Base-by-base conservation (phyloP, 2,888 invertebrate species). In the Torymus texanus region DNA sequence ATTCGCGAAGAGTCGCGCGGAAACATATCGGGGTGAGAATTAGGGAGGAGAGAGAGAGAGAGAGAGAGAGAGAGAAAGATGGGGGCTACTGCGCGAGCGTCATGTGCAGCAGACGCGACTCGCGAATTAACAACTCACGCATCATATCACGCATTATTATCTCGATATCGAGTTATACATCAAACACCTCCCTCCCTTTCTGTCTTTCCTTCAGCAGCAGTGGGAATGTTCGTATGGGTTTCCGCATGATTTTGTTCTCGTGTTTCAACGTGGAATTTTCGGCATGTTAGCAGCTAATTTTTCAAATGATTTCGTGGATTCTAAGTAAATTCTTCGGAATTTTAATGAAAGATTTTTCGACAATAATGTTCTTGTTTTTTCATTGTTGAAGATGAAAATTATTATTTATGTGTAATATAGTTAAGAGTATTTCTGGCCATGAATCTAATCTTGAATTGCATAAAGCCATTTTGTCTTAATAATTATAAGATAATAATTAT, bases 81-180 rank as follows among this genome's bases (percentile, higher is more conserved):
- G 67, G 65, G 67, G 41, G 63, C 29, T 29, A 55, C 5, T 51
- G 14, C 65, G 13, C 14, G 55, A 76, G 75, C 83, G 85, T 86
- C 85, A 86, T 82, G 85, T 86, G 87, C 86, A 85, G 79, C 85
- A 83, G 86, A 85, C 85, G 85, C 83, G 84, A 85, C 85, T 84
- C 75, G 83, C 84, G 86, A 88, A 88, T 88, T 88, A 88, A 87
- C 87, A 87, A 87, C 86, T 87, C 86, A 87, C 88, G 88, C 87
- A 85, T 87, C 88, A 88, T 88, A 87, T 89, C 87, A 85, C 85
- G 84, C 86, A 86, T 88, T 89, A 89, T 89, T 88, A 88, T 88
- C 80, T 85, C 86, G 86, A 88, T 89, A 88, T 87, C 87, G 86
- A 84, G 88, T 87, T 88, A 88, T 89, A 86, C 87, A 87, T 88